Evolutionary conservation across 1,140 invertebrate species (phyloP).

Genomic region (Gonioctena quinquepunctata): DNA sequence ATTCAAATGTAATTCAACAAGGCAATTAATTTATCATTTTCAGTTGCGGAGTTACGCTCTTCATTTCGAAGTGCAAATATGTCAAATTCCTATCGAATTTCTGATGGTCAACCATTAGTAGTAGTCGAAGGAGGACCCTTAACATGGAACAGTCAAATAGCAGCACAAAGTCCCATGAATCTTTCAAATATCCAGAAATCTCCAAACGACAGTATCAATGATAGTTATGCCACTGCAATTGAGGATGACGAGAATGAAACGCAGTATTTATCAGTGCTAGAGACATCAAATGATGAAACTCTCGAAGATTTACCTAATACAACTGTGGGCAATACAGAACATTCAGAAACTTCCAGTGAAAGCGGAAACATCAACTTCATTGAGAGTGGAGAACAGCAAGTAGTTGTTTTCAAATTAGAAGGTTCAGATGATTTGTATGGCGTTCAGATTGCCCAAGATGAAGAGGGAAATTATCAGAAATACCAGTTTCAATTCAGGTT

Average conservation of each 20-base stretch:
- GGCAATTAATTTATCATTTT: too few species aligned
- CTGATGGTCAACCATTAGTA: too few species aligned
- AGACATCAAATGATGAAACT: slow-evolving; percentile 33
- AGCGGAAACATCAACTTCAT: background rate
- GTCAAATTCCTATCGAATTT: too few species aligned
- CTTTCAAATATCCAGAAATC: background rate
- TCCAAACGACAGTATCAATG: slow-evolving; percentile 37
- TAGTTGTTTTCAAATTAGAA: slow-evolving; percentile 43
- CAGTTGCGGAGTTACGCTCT: too few species aligned
- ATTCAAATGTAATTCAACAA: too few species aligned
- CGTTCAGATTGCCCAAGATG: slow-evolving; percentile 43
- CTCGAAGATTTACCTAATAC: slow-evolving; percentile 38
- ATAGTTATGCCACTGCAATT: slow-evolving; percentile 38
- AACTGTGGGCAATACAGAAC: slow-evolving; percentile 27
- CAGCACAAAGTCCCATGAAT: background rate
- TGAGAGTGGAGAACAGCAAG: slow-evolving; percentile 23
- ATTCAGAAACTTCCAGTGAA: background rate
- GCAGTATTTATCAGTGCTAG: slow-evolving; percentile 46
- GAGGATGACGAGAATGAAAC: slow-evolving; percentile 39
- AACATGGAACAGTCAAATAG: background rate
- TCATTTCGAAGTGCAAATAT: too few species aligned
- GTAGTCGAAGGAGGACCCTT: too few species aligned
- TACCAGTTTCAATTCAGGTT: slow-evolving; percentile 49
- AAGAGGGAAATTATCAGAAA: slow-evolving; percentile 45
- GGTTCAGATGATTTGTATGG: slow-evolving; percentile 48